Percentiles rank a stretch among this genome's conserved stretches.
Evolutionary conservation across 2,888 invertebrate species (phyloP).

Genomic region (Slavum lentiscoides): DNA sequence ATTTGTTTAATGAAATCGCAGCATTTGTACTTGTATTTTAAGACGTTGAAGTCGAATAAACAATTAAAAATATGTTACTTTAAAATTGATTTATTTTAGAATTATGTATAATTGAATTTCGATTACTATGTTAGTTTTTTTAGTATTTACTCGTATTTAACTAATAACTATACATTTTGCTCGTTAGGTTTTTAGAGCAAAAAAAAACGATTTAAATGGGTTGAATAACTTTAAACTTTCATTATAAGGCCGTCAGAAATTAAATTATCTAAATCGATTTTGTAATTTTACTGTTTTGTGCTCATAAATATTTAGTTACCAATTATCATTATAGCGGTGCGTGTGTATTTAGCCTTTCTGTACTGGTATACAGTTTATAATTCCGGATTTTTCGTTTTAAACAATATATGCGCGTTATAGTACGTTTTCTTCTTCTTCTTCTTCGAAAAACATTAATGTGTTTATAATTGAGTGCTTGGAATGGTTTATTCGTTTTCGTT

Average conservation of each 20-base stretch:
- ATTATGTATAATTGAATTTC: not conserved
- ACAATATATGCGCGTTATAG: not conserved
- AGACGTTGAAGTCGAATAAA: not conserved
- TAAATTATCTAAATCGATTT: constrained; percentile 1
- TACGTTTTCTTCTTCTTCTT: not conserved
- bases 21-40: too few species aligned
- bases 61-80: not conserved
- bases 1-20: too few species aligned
- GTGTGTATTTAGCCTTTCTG: not conserved
- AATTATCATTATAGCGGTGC: too few species aligned
- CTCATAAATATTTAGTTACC: too few species aligned
- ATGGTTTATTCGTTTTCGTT: constrained; percentile 8
- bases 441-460: not conserved
- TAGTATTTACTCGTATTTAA: not conserved
- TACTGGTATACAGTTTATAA: not conserved
- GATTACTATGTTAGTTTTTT: not conserved
- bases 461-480: not conserved
- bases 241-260: not conserved
- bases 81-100: not conserved
- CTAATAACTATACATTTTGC: too few species aligned
- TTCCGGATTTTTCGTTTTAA: not conserved
- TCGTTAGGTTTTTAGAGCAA: not conserved
- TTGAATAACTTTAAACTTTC: not conserved
- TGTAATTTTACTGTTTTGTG: not conserved
- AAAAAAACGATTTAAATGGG: not conserved